A percentile compares a stretch with the other conserved stretches of the same genome.
Evolutionary conservation across 2,113 vertebrate genomes (phyloP).

Genomic region (Lophius piscatorius): DNA sequence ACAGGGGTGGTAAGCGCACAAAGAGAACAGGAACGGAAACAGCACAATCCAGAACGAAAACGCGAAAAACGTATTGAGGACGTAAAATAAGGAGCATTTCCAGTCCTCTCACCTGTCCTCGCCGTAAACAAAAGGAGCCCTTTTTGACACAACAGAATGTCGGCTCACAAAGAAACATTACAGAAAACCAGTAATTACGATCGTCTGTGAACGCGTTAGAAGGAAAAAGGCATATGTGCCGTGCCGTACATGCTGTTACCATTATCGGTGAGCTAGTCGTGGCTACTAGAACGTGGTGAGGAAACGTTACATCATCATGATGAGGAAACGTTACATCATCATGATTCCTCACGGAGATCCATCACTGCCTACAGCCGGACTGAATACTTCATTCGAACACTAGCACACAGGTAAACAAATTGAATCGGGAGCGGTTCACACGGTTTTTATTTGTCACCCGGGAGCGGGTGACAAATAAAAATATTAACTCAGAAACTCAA

Average conservation of each 20-base stretch:
- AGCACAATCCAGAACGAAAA: constrained; percentile 49
- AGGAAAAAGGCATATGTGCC: no score
- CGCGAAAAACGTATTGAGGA: constrained; percentile 17
- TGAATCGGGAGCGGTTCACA: no score
- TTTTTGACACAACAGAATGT: no score
- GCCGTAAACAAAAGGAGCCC: no score
- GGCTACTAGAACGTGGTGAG: constrained; percentile 35
- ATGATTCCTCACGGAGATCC: neutral
- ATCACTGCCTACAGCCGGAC: no score
- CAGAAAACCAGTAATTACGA: neutral
- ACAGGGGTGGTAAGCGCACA: constrained; percentile 4
- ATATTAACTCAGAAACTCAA: neutral
- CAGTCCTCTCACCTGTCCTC: constrained; percentile 5
- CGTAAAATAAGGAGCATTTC: constrained; percentile 30
- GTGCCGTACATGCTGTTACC: neutral
- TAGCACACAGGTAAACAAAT: no score
- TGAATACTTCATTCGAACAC: no score
- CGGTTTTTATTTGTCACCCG: no score
- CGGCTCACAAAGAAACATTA: neutral
- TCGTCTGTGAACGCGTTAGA: neutral
- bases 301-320: constrained; percentile 26
- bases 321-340: constrained; percentile 55
- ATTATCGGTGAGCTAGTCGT: constrained; percentile 39
- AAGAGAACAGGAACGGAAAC: neutral
- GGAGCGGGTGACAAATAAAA: no score